Evolutionary conservation across 2,797 vertebrate genomes (phyloP).

Genomic region (Myotis myotis): DNA sequence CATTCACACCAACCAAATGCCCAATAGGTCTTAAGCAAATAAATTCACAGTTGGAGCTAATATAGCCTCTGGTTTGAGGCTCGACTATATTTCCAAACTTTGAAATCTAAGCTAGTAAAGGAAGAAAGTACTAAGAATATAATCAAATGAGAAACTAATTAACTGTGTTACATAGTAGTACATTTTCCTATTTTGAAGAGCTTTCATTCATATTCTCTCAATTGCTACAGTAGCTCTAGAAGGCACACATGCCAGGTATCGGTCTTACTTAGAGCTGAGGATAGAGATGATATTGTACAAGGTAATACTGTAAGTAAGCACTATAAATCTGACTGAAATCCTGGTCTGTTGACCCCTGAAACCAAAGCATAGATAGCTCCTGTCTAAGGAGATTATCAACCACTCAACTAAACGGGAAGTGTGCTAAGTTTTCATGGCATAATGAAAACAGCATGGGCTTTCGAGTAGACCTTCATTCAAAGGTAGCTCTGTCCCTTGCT

Average conservation of each 20-base stretch:
- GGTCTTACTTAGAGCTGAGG: background rate
- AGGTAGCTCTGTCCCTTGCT: background rate
- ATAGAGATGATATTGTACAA: background rate
- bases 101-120: slow-evolving; percentile 47
- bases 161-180: background rate
- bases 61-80: background rate
- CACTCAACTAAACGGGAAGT: background rate
- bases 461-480: background rate
- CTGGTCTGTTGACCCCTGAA: background rate
- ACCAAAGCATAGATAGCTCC: background rate
- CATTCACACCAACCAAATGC: background rate
- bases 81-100: slow-evolving; percentile 28
- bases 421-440: background rate
- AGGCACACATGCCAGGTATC: background rate
- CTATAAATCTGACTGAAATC: slow-evolving; percentile 5
- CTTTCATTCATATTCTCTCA: slow-evolving; percentile 21
- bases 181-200: background rate
- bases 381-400: background rate
- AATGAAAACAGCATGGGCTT: background rate
- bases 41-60: slow-evolving; percentile 1
- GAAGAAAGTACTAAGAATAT: slow-evolving; percentile 38
- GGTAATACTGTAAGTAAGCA: background rate
- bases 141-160: slow-evolving; percentile 12
- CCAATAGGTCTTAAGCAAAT: slow-evolving; percentile 23
- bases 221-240: background rate